These are phyloP conservation scores for Anticlea derivata DNA, from an alignment of 2,888 invertebrate species.

Conservation along the genomic window DNA sequence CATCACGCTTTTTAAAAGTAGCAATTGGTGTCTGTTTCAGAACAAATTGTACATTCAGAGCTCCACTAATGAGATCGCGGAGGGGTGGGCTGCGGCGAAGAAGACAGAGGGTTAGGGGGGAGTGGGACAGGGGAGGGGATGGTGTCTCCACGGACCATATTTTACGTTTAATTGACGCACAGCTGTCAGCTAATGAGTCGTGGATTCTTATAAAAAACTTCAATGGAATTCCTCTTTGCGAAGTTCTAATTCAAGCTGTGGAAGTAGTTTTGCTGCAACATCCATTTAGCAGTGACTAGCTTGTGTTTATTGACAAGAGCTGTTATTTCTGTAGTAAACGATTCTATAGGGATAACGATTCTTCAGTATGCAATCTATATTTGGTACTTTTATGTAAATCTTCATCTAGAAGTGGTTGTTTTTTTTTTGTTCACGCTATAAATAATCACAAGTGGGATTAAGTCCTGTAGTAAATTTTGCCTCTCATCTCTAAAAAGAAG, in stretches of 20 bases:
- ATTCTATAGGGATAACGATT: background rate
- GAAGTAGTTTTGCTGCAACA: slow-evolving; percentile 17
- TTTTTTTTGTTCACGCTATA: too few species aligned
- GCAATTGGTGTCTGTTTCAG: slow-evolving; percentile 77
- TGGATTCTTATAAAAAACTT: slow-evolving; percentile 56
- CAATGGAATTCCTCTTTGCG: slow-evolving; percentile 38
- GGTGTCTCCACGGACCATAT: slow-evolving; percentile 74
- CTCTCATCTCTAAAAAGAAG: too few species aligned
- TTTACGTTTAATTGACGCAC: slow-evolving; percentile 82
- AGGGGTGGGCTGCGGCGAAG: slow-evolving; percentile 48
- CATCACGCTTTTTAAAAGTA: slow-evolving; percentile 68
- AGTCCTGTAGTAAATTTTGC: too few species aligned
- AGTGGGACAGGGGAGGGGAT: slow-evolving; percentile 36
- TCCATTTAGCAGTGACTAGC: slow-evolving; percentile 3
- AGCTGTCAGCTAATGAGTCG: slow-evolving; percentile 80
- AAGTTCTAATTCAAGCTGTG: slow-evolving; percentile 29
- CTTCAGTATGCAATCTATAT: too few species aligned
- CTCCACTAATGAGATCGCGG: slow-evolving; percentile 75
- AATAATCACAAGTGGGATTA: too few species aligned
- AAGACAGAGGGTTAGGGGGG: slow-evolving; percentile 33
- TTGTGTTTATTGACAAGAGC: background rate
- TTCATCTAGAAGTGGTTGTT: too few species aligned
- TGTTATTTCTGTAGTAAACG: background rate
- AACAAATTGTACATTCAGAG: slow-evolving; percentile 79
- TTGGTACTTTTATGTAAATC: too few species aligned